Conservation (phyloP, 2,888 invertebrate genomes). For the Girardia tigrina region DNA sequence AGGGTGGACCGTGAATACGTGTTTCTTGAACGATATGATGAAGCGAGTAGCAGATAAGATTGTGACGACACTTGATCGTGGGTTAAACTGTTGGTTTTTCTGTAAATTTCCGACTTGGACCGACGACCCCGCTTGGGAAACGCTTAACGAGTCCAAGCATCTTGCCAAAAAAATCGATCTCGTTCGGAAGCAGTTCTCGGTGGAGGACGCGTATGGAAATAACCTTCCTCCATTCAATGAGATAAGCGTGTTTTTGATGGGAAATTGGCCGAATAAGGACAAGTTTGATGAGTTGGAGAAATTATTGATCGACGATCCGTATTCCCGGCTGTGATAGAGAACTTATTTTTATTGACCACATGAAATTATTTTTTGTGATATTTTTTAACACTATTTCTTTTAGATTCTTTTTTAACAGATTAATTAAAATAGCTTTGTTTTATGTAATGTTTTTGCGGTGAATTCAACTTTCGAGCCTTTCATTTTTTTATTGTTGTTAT, state of each 20-base stretch:
- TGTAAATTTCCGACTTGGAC: constrained; percentile 33
- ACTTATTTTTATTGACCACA: no score
- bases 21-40: constrained; percentile 29
- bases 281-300: no score
- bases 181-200: constrained; percentile 6
- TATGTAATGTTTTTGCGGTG: no score
- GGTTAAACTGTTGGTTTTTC: constrained; percentile 29
- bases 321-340: no score
- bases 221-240: constrained; percentile 30
- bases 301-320: no score
- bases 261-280: no score
- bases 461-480: no score
- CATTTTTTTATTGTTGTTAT: no score
- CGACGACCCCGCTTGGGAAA: constrained; percentile 26
- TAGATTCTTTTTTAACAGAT: no score
- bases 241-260: constrained; percentile 32
- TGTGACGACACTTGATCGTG: constrained; percentile 7
- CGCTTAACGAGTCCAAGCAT: constrained; percentile 8
- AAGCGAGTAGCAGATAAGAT: constrained; percentile 30
- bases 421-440: no score
- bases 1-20: constrained; percentile 34
- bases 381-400: no score
- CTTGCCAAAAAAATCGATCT: constrained; percentile 25
- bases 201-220: constrained; percentile 34
- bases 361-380: no score